Conservation (phyloP, 2,797 vertebrate genomes). For the Crenichthys baileyi region DNA sequence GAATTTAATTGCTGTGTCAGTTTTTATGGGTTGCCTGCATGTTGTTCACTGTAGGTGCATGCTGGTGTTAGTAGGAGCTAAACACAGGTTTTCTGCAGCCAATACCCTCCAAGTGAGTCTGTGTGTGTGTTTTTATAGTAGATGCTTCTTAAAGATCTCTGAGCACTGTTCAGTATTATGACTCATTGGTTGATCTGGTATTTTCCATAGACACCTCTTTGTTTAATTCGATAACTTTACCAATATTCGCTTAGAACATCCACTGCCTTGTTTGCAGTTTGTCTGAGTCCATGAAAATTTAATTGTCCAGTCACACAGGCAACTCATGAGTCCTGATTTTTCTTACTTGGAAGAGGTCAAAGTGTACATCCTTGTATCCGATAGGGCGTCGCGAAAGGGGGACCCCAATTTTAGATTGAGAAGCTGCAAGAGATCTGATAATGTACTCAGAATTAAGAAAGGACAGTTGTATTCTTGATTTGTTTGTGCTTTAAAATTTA, state of each 20-base stretch:
- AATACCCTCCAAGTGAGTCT: slow-evolving; percentile 39
- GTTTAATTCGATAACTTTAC: not conserved
- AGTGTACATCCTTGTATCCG: slow-evolving; percentile 13
- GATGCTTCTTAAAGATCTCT: slow-evolving; percentile 13
- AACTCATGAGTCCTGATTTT: slow-evolving; percentile 30
- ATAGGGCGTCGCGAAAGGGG: slow-evolving; percentile 1
- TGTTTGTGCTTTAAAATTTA: not conserved
- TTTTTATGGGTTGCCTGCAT: slow-evolving; percentile 34
- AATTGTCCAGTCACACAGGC: slow-evolving; percentile 12
- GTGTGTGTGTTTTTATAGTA: not conserved
- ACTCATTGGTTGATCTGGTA: slow-evolving; percentile 12
- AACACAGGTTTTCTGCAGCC: slow-evolving; percentile 44
- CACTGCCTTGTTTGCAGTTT: not conserved
- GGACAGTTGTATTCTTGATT: not conserved
- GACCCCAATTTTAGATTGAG: slow-evolving; percentile 12
- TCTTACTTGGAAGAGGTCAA: slow-evolving; percentile 44
- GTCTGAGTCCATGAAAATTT: slow-evolving; percentile 1
- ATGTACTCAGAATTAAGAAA: not conserved
- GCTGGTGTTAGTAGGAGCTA: slow-evolving; percentile 48
- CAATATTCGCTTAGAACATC: not conserved
- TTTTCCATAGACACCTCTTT: slow-evolving; percentile 4
- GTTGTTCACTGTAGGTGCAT: slow-evolving; percentile 32
- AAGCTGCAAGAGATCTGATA: not conserved
- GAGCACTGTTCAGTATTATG: slow-evolving; percentile 16
- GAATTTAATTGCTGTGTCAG: slow-evolving; percentile 50